Evolutionary conservation across 2,888 invertebrate genomes (phyloP).

Genomic region (Chloromyia formosa): DNA sequence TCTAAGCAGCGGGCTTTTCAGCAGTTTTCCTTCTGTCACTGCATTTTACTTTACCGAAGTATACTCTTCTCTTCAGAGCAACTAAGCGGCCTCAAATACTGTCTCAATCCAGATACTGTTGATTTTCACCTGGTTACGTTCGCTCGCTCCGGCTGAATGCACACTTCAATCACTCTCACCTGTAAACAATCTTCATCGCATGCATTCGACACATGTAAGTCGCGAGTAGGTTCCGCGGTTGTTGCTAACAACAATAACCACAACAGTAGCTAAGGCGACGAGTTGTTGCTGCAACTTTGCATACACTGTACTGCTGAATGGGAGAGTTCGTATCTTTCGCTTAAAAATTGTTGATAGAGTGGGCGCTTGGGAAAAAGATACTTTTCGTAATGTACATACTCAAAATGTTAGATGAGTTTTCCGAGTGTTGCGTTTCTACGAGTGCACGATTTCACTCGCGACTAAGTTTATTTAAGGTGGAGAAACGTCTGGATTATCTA

Average conservation of each 20-base stretch:
- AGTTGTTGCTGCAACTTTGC: constrained; percentile 22
- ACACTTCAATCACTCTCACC: constrained; percentile 11
- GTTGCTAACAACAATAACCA: neutral
- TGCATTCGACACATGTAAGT: constrained; percentile 18
- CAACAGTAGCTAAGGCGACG: constrained; percentile 12
- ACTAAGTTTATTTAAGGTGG: neutral
- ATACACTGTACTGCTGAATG: constrained; percentile 19
- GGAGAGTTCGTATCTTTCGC: constrained; percentile 24
- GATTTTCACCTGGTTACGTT: neutral
- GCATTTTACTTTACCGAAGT: neutral
- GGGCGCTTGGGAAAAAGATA: constrained; percentile 9
- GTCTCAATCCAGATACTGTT: constrained; percentile 7
- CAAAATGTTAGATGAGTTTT: constrained; percentile 13
- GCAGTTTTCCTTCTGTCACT: neutral
- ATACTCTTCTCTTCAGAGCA: neutral
- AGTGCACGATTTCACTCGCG: neutral
- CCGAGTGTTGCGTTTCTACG: neutral
- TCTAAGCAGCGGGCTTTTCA: neutral
- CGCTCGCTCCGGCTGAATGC: neutral
- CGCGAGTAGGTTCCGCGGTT: neutral
- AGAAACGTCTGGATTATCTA: constrained; percentile 9
- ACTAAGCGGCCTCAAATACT: neutral
- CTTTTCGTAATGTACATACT: constrained; percentile 23
- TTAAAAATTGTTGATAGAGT: constrained; percentile 29
- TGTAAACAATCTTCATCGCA: constrained; percentile 4